Conservation (phyloP, 1,140 invertebrate species). For the Psix sp. region DNA sequence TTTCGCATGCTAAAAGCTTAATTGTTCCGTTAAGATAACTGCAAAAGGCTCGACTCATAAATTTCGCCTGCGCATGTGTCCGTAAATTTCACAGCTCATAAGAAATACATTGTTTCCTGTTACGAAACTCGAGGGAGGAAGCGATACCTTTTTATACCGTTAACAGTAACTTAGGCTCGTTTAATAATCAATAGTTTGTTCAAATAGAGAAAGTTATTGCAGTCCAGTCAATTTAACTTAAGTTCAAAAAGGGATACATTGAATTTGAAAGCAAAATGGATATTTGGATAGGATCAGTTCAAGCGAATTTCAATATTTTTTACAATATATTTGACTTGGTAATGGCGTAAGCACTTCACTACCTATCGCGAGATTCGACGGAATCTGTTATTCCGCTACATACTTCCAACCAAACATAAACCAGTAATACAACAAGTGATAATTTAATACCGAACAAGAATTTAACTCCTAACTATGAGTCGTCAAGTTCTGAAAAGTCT, state of each 20-base stretch:
- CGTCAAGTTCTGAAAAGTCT: conserved; percentile 20
- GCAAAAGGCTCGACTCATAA: conserved; percentile 1
- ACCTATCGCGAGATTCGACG: no score
- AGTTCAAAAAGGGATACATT: background rate
- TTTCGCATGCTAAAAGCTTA: conserved; percentile 10
- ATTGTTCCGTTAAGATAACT: conserved; percentile 15
- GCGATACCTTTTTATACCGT: conserved; percentile 19
- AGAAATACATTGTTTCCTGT: conserved; percentile 30
- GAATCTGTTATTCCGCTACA: conserved; percentile 18
- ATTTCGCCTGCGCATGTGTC: conserved; percentile 7
- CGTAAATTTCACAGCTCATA: conserved; percentile 8
- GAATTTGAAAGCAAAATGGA: no score
- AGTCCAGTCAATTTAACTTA: conserved; percentile 5
- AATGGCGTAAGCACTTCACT: no score
- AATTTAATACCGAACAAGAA: conserved; percentile 44
- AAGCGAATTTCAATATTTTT: no score
- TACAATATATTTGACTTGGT: no score
- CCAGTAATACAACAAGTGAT: conserved; percentile 10
- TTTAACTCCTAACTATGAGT: conserved; percentile 35
- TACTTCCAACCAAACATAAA: conserved; percentile 22
- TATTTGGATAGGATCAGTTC: no score
- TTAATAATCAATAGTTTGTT: conserved; percentile 8
- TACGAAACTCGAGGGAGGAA: conserved; percentile 25
- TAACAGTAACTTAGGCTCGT: background rate
- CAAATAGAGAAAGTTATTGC: conserved; percentile 10